Evolutionary conservation across 1,140 invertebrate species (phyloP).

Genomic region (Bacillus rossius): DNA sequence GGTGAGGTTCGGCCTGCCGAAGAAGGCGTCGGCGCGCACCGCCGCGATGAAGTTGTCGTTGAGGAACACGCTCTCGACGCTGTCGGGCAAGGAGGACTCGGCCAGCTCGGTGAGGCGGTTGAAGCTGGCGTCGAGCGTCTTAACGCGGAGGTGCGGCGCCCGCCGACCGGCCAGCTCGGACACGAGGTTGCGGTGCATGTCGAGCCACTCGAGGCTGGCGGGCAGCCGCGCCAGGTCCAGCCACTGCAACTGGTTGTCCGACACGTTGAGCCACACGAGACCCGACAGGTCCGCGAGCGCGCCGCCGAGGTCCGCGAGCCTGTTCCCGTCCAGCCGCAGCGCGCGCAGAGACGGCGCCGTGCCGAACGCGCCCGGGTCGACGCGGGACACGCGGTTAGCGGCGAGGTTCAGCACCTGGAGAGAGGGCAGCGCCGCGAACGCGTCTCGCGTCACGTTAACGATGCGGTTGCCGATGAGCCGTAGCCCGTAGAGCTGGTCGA

Average conservation of each 20-base stretch:
- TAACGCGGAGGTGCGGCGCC: constrained; percentile 56
- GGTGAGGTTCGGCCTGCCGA: constrained; percentile 58
- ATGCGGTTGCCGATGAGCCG: constrained; percentile 62
- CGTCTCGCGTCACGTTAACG: constrained; percentile 55
- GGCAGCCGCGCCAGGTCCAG: constrained; percentile 64
- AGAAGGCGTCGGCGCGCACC: constrained; percentile 67
- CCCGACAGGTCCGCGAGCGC: constrained; percentile 57
- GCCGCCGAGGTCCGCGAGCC: constrained; percentile 57
- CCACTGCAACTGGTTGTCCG: constrained; percentile 57
- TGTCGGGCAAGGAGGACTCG: constrained; percentile 62
- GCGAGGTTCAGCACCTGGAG: constrained; percentile 64
- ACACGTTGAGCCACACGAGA: constrained; percentile 65
- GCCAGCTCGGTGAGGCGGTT: constrained; percentile 63
- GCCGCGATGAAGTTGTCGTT: constrained; percentile 68
- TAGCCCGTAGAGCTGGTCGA: constrained; percentile 54
- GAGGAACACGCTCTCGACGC: constrained; percentile 65
- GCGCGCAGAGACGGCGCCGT: constrained; percentile 57
- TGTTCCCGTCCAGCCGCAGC: constrained; percentile 60
- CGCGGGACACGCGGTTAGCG: constrained; percentile 56
- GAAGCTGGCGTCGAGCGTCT: constrained; percentile 68
- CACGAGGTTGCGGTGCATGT: constrained; percentile 61
- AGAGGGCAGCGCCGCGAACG: constrained; percentile 57
- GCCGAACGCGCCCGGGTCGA: constrained; percentile 58
- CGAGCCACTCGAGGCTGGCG: constrained; percentile 60
- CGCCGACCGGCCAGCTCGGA: constrained; percentile 65